These are phyloP conservation scores for Lepetodrilus schrolli DNA, from an alignment of 2,888 invertebrate species.

Conservation along the genomic window DNA sequence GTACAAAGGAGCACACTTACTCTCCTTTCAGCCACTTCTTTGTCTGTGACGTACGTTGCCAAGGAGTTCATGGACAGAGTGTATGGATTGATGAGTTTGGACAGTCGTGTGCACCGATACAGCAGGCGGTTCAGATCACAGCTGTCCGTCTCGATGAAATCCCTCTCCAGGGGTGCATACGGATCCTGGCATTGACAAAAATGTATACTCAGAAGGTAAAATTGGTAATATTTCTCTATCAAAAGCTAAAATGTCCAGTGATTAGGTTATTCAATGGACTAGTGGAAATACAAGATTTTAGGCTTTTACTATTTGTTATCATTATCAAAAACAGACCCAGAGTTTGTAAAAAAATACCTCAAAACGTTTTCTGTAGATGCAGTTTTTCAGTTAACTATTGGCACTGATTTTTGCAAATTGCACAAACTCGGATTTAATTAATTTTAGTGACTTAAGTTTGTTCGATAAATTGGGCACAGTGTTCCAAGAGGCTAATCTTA, in stretches of 20 bases:
- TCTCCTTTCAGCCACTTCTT: constrained; percentile 60
- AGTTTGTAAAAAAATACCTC: too few relatives aligned
- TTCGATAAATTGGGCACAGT: too few relatives aligned
- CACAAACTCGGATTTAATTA: too few relatives aligned
- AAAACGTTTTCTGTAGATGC: too few relatives aligned
- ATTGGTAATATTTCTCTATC: too few relatives aligned
- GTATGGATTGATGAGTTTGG: constrained; percentile 68
- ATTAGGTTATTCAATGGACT: background rate
- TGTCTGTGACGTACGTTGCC: constrained; percentile 52
- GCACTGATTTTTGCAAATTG: too few relatives aligned
- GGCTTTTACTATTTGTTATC: background rate
- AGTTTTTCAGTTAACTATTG: too few relatives aligned
- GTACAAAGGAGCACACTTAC: constrained; percentile 37
- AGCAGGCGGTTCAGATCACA: constrained; percentile 60
- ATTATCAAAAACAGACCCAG: background rate
- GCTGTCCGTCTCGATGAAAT: constrained; percentile 51
- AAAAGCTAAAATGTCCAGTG: background rate
- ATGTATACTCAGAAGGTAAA: background rate
- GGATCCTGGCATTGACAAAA: constrained; percentile 38
- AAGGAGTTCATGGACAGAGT: constrained; percentile 68
- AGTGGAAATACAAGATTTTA: background rate
- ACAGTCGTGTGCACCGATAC: constrained; percentile 66
- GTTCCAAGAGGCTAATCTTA: too few relatives aligned
- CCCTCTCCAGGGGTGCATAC: constrained; percentile 44
- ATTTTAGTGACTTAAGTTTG: too few relatives aligned